phyloP scores from a whole-genome alignment of 2,888 invertebrate genomes.

The Eueremaeus valkanovi region DNA sequence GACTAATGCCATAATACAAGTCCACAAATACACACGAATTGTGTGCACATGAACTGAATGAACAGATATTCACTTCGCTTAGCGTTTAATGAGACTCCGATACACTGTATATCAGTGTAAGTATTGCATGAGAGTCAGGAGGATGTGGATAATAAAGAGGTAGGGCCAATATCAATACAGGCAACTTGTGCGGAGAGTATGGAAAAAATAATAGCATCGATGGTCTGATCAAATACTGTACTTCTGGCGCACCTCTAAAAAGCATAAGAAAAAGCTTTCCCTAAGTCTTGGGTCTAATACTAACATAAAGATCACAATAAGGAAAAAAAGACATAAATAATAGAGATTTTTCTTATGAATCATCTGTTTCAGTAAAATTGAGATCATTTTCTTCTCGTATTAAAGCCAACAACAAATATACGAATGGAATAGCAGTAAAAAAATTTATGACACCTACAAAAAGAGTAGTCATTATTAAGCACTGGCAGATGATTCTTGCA shows the following conservation, averaged over 20 bases:
- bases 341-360: not conserved
- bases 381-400: not conserved
- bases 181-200: not conserved
- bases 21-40: not conserved
- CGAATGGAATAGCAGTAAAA: not conserved
- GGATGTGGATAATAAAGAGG: constrained; percentile 10
- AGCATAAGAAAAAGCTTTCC: not conserved
- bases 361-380: too few species aligned
- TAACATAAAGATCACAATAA: not conserved
- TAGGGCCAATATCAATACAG: constrained; percentile 4
- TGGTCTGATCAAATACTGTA: constrained; percentile 23
- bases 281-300: not conserved
- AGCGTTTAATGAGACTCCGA: constrained; percentile 25
- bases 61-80: constrained; percentile 21
- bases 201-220: constrained; percentile 12
- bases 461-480: not conserved
- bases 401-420: constrained; percentile 16
- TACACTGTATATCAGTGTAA: constrained; percentile 3
- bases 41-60: constrained; percentile 9
- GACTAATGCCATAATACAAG: constrained; percentile 22
- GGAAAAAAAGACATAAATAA: not conserved
- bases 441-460: constrained; percentile 26
- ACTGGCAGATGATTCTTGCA: constrained; percentile 2
- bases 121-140: not conserved
- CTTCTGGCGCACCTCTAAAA: constrained; percentile 26